A percentile compares a stretch with the other conserved stretches of the same genome.
Evolutionary conservation across 2,113 vertebrate species (phyloP).

Genomic region (Morphnarchus princeps): DNA sequence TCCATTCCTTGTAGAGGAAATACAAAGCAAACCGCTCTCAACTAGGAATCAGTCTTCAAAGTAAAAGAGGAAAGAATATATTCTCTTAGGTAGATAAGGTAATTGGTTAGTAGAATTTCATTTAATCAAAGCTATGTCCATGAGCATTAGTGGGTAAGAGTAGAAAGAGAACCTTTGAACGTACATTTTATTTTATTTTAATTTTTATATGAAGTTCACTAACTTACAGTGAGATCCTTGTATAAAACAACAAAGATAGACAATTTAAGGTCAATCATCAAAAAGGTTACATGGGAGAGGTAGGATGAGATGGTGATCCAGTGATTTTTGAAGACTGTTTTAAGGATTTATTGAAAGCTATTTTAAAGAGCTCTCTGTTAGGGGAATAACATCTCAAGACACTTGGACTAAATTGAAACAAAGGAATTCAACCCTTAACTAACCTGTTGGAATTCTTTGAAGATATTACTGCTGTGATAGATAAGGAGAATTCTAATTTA

Average conservation of each 20-base stretch:
- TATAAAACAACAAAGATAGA: background rate
- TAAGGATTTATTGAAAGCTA: background rate
- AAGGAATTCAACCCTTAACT: background rate
- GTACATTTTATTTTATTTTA: background rate
- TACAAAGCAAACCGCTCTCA: background rate
- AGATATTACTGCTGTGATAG: background rate
- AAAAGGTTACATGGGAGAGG: background rate
- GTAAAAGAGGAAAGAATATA: background rate
- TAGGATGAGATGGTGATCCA: background rate
- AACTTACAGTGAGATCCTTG: background rate
- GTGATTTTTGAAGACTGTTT: background rate
- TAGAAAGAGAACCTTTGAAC: background rate
- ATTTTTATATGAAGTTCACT: background rate
- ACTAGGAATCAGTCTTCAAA: background rate
- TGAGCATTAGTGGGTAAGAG: background rate
- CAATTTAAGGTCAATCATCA: background rate
- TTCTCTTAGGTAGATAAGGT: background rate
- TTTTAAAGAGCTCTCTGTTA: background rate
- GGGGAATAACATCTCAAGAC: background rate
- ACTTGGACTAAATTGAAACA: background rate
- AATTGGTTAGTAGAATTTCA: background rate
- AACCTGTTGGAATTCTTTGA: slow-evolving; percentile 16
- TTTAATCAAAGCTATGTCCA: background rate
- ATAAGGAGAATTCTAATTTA: slow-evolving; percentile 34
- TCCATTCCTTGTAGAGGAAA: background rate